phyloP scores from a whole-genome alignment of 2,113 vertebrate species.

The Platichthys flesus region DNA sequence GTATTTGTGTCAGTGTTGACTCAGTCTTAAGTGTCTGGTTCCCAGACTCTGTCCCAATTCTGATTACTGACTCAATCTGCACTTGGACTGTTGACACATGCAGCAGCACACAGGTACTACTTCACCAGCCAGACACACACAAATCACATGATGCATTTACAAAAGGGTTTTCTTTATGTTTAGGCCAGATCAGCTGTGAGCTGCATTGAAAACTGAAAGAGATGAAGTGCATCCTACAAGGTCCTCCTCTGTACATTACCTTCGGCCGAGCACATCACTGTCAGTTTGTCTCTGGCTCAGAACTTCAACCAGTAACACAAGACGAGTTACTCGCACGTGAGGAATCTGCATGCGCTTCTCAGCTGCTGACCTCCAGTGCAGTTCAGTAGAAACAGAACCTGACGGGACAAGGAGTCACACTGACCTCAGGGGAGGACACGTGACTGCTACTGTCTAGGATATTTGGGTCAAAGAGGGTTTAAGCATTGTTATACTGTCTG shows the following conservation, averaged over 20 bases:
- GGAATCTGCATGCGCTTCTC: constrained; percentile 1
- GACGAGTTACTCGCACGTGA: constrained; percentile 17
- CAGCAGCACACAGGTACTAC: not conserved
- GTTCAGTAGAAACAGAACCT: constrained; percentile 16
- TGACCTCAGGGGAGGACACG: constrained; percentile 13
- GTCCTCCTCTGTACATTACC: not conserved
- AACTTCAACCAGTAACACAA: not conserved
- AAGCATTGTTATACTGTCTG: not conserved
- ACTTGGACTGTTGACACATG: not conserved
- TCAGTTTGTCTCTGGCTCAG: not conserved
- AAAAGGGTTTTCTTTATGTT: not conserved
- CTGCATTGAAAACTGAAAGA: not conserved
- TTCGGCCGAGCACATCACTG: not conserved
- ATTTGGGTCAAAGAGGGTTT: constrained; percentile 49
- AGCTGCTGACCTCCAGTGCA: constrained; percentile 43
- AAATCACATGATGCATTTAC: not conserved
- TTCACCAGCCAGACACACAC: not conserved
- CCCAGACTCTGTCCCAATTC: constrained; percentile 3
- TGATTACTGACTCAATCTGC: constrained; percentile 11
- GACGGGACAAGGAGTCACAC: constrained; percentile 15
- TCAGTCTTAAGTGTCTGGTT: constrained; percentile 25
- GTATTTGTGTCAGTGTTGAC: constrained; percentile 6
- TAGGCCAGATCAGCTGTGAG: not conserved
- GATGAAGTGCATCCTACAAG: not conserved
- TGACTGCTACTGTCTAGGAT: constrained; percentile 30